These are phyloP conservation scores for Vanessa atalanta DNA, from an alignment of 1,140 invertebrate species.

Conservation along the genomic window DNA sequence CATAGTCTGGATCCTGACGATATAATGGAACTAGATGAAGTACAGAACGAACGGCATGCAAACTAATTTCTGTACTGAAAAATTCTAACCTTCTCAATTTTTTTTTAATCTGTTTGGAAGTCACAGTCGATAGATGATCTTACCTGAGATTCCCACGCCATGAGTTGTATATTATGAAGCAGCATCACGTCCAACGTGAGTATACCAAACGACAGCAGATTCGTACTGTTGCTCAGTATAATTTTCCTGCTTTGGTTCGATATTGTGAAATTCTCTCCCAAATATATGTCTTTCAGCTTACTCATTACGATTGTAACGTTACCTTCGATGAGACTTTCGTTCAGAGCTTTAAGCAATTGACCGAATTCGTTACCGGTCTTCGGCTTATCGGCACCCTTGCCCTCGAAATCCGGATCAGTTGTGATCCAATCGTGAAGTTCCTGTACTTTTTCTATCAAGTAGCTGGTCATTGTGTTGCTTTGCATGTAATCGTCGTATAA, in stretches of 20 bases:
- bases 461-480: slow-evolving; percentile 71
- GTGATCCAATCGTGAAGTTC: slow-evolving; percentile 80
- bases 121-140: not conserved
- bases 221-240: slow-evolving; percentile 76
- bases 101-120: no score
- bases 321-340: slow-evolving; percentile 76
- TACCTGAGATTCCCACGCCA: slow-evolving; percentile 81
- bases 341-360: slow-evolving; percentile 65
- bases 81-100: no score
- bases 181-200: slow-evolving; percentile 82
- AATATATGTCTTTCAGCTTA: slow-evolving; percentile 79
- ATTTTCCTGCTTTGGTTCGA: slow-evolving; percentile 52
- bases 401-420: slow-evolving; percentile 62
- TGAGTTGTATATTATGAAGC: slow-evolving; percentile 82
- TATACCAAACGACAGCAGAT: slow-evolving; percentile 81
- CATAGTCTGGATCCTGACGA: no score
- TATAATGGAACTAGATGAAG: no score
- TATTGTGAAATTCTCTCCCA: slow-evolving; percentile 61
- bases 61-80: no score
- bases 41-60: no score
- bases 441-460: slow-evolving; percentile 77
- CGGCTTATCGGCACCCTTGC: slow-evolving; percentile 32
- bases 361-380: slow-evolving; percentile 56
- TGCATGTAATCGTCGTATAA: slow-evolving; percentile 73
- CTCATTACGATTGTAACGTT: slow-evolving; percentile 74